Evolutionary conservation across 2,797 vertebrate genomes (phyloP).

Genomic region (Macropodus opercularis): DNA sequence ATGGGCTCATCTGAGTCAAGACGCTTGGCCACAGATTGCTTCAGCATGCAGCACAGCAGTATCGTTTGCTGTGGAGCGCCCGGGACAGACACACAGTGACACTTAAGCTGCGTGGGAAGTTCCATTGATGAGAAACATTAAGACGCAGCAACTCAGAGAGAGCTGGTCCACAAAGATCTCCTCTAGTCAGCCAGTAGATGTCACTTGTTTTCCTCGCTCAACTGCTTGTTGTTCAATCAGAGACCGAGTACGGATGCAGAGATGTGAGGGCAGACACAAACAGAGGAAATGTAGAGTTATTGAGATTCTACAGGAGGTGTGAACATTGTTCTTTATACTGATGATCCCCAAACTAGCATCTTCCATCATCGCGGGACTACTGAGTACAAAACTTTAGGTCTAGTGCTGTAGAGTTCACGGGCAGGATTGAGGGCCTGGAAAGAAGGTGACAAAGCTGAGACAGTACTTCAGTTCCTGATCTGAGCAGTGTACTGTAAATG

Average conservation of each 20-base stretch:
- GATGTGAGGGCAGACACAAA: neutral
- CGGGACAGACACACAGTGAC: conserved; percentile 46
- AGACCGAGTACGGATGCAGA: conserved; percentile 6
- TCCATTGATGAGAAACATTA: conserved; percentile 61
- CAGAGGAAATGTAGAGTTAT: neutral
- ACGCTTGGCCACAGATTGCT: conserved; percentile 58
- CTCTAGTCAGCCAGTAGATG: conserved; percentile 78
- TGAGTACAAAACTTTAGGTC: too few species aligned
- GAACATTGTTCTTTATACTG: neutral
- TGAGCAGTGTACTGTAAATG: neutral
- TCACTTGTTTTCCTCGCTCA: conserved; percentile 74
- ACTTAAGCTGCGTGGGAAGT: conserved; percentile 67
- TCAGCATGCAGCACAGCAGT: conserved; percentile 44
- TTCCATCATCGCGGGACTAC: too few species aligned
- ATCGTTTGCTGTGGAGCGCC: conserved; percentile 51
- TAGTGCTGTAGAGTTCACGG: too few species aligned
- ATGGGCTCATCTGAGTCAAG: conserved; percentile 44
- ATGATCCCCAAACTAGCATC: too few species aligned
- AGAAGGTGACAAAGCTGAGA: too few species aligned
- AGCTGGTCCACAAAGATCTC: conserved; percentile 24
- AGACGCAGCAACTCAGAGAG: conserved; percentile 1
- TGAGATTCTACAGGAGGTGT: neutral
- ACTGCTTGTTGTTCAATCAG: conserved; percentile 18
- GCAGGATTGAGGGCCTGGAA: too few species aligned
- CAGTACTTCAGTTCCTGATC: neutral